Base-by-base conservation (phyloP, 2,113 vertebrate species). In the Sigmodon hispidus region DNA sequence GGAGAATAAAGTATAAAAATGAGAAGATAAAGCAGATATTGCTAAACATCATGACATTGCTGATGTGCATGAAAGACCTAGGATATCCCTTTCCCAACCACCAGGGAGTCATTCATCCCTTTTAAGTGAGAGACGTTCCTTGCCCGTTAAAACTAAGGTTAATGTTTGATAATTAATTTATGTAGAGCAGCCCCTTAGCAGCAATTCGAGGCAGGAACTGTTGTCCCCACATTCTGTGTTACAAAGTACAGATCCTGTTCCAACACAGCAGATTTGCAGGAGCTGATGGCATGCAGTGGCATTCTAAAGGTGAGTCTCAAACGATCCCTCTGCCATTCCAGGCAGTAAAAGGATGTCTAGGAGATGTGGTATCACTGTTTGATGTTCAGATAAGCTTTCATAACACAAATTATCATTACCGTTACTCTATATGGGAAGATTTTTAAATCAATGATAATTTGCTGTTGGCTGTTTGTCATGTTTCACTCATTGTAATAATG, bases 101-200 rank as follows among this genome's bases (percentile, higher is more conserved):
- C 43, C 9, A 55, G 45, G 87, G 75, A 89, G 17, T 76, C 63
- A 70, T 76, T 94, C 95, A 87, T 75, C 77, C 75, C 91, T 94
- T 55, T 93, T 55, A 84, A 90, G 43, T 43, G 84, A 87, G 89
- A 91, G 63, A 55, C 45, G 69, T 77, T 89, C 63, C 86, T 94
- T 85, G 87, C 43, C 75, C 70, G 97, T 95, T 97, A 94, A 96
- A 96, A 96, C n/a, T 45, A 63, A 63, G 77, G 93, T 88, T 96
- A 95, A 90, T 95, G 67, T 93, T 94, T 95, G 91, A 93, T 97
- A 96, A 96, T 96, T 96, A 90, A 94, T 95, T 96, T 92, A 90
- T 83, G 92, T 83, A 57, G 77, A 96, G 83, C 91, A 55, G 59
- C 93, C 87, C 94, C 95, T 96, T 94, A 95, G 93, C 87, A 94